These are phyloP conservation scores for Microcebus murinus DNA, from an alignment of 2,113 vertebrate species.

Conservation along the genomic window DNA sequence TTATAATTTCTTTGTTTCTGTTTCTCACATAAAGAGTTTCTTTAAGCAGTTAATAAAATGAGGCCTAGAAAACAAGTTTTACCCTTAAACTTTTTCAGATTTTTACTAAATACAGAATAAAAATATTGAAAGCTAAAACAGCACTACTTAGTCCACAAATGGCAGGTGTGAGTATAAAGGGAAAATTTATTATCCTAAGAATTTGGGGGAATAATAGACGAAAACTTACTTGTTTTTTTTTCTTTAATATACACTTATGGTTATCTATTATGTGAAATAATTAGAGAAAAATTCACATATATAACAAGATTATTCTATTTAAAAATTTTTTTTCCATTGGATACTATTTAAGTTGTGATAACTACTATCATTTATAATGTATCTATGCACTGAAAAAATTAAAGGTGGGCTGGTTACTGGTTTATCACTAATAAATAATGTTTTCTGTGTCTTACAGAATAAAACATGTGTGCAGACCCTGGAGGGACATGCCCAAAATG, in stretches of 20 bases:
- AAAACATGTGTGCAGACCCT: conserved; percentile 99
- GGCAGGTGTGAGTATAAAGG: background rate
- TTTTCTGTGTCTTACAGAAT: conserved; percentile 86
- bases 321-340: background rate
- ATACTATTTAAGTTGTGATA: background rate
- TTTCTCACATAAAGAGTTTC: background rate
- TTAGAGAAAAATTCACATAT: background rate
- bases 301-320: background rate
- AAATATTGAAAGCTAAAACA: conserved; percentile 15
- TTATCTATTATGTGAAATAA: background rate
- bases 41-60: background rate
- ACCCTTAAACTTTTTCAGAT: background rate
- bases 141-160: background rate
- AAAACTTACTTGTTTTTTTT: background rate
- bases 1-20: background rate
- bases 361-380: background rate
- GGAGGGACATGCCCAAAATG: conserved; percentile 98
- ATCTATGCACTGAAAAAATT: background rate
- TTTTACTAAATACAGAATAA: background rate
- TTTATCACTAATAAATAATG: conserved; percentile 46
- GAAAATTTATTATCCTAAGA: background rate
- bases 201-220: background rate
- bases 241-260: background rate
- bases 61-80: conserved; percentile 3
- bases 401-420: background rate